Evolutionary conservation across 2,113 vertebrate species (phyloP), one percentile per base, ranked within the genome.

Genomic region (Perca schrenkii): DNA sequence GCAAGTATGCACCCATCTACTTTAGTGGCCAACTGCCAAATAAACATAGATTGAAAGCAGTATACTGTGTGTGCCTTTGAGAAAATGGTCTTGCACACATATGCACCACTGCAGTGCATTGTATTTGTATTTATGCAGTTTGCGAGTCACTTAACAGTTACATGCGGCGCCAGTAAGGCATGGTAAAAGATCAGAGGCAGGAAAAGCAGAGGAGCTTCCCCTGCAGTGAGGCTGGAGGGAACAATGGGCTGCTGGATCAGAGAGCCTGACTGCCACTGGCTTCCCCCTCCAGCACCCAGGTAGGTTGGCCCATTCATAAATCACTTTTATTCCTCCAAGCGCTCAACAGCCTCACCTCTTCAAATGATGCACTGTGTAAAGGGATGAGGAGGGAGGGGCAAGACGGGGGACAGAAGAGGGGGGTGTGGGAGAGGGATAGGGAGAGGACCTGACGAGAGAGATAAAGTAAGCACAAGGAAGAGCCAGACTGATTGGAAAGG

Each of bases 241-340:
- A 93, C 92, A 94, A 93, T 93, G 90, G 85, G 88, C 84, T 84
- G 86, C 70, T 86, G 92, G 87, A 93, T 93, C 83, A 92, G 73
- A 91, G 85, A 91, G 91, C 80, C 89, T 74, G 70, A 72, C 91
- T 80, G 90, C 93, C 92, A 90, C 87, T 85, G 92, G 91, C 92
- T 94, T 92, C 77, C 92, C 92, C 92, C 89, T 70, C 87, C 85
- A 90, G 79, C 86, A 89, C 78, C 85, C 85, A 91, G 92, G 92
- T 90, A 93, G 90, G 90, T 47, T 87, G 87, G 83, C 89, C 91
- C 93, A 92, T 92, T 93, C 89, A 95, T 95, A 95, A 95, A 95
- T 96, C 95, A 95, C 91, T 93, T 95, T 94, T 93, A 94, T 93
- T 92, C 91, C 75, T 88, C 64, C 84, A 63, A 91, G 92, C 83